phyloP scores from a whole-genome alignment of 37 sponge, comb jelly and placozoan species.

The Halisarca cf. caerulea region DNA sequence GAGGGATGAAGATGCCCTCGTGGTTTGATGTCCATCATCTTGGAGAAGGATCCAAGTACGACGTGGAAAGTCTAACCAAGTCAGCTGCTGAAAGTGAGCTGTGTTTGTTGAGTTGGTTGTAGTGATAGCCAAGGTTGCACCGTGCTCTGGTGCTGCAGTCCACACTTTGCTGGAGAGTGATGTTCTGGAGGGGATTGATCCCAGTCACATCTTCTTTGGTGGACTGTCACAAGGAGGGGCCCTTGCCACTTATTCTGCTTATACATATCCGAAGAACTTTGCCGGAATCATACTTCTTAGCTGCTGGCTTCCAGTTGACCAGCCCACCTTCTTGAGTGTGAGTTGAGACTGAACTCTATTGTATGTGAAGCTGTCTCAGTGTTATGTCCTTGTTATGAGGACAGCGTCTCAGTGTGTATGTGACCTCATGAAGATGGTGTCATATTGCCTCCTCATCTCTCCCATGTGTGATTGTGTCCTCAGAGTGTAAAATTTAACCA shows the following conservation, averaged over 20 bases:
- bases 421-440: too few species aligned
- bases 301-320: slow-evolving; percentile 18
- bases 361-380: too few species aligned
- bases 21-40: slow-evolving; percentile 79
- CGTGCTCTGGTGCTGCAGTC: not conserved
- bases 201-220: slow-evolving; percentile 37
- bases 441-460: too few species aligned
- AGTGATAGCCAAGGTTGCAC: not conserved
- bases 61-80: slow-evolving; percentile 52
- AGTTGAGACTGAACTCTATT: too few species aligned
- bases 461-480: not conserved
- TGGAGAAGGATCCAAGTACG: slow-evolving; percentile 32
- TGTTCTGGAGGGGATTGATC: slow-evolving; percentile 12
- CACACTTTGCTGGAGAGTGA: slow-evolving; percentile 15
- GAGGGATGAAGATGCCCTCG: slow-evolving; percentile 73
- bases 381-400: too few species aligned
- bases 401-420: too few species aligned
- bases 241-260: slow-evolving; percentile 70
- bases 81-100: slow-evolving; percentile 38
- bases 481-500: slow-evolving; percentile 63
- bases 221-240: slow-evolving; percentile 83
- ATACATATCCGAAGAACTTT: slow-evolving; percentile 58
- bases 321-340: too few species aligned
- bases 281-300: slow-evolving; percentile 80
- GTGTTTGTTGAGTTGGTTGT: not conserved